Percentiles rank a stretch among this genome's conserved stretches.
These are phyloP conservation scores for Drosophila antonietae DNA, from an alignment of 2,888 invertebrate species.

Conservation along the genomic window DNA sequence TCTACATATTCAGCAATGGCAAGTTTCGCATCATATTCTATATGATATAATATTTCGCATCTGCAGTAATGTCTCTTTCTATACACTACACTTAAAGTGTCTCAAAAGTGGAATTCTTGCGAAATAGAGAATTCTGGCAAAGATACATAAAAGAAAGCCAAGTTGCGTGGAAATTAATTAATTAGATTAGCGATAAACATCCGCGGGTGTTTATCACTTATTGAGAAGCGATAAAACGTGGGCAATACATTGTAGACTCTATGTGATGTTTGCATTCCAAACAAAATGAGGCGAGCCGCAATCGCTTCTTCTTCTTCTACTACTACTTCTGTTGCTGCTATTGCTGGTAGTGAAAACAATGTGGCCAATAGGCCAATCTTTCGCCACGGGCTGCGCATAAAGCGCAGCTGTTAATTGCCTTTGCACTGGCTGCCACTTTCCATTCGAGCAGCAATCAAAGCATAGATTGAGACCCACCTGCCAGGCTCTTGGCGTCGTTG, in stretches of 20 bases:
- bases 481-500: conserved; percentile 76
- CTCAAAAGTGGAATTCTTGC: background rate
- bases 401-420: conserved; percentile 38
- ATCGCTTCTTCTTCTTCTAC: background rate
- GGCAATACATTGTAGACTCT: background rate
- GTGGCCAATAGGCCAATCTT: conserved; percentile 19
- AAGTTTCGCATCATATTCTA: too few relatives aligned
- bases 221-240: conserved; percentile 13
- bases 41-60: background rate
- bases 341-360: conserved; percentile 31
- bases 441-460: conserved; percentile 14
- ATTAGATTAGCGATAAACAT: conserved; percentile 62
- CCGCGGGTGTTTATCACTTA: conserved; percentile 45
- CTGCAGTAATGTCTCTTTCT: background rate
- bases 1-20: too few relatives aligned
- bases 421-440: conserved; percentile 36
- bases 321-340: background rate
- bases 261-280: conserved; percentile 21
- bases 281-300: background rate
- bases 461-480: conserved; percentile 69
- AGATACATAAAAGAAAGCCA: conserved; percentile 11
- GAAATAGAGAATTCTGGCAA: background rate
- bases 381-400: conserved; percentile 32
- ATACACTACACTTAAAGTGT: background rate
- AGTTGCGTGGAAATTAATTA: conserved; percentile 52